Evolutionary conservation across 2,113 vertebrate species (phyloP), one percentile per base, ranked within the genome.

Genomic region (Suncus etruscus): DNA sequence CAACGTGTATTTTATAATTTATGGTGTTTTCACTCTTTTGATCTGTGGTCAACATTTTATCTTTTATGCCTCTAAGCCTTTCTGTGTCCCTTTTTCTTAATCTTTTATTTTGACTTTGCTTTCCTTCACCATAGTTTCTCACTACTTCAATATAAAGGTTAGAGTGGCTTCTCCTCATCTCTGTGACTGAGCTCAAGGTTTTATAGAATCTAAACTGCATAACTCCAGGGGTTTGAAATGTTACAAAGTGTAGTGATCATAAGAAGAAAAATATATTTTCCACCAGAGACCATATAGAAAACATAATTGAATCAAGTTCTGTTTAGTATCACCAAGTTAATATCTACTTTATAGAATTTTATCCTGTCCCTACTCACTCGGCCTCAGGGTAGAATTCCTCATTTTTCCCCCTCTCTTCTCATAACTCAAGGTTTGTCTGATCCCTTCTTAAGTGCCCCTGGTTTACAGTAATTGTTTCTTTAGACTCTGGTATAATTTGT

Each of bases 251-350:
- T n/a, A 83, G 4, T 69, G 31, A 78, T 83, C 76, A 80, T 29
- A 39, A 20, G 18, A 9, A 27, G 29, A 66, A 88, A 86, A 86
- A 12, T 54, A 39, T 24, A 7, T 83, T 65, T 27, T 24, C 24
- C n/a, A 6, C 29, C 8, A 18, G 15, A 82, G n/a, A 75, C 15
- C 24, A 27, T 84, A 66, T 24, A 65, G 58, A n/a, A 90, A 75
- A 51, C 16, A 5, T 58, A 87, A 63, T 9, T 63, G 73, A 92
- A 50, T 92, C 27, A 83, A 51, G 15, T 14, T 74, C 89, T 83
- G 18, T 39, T 79, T 70, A 32, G 20, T 25, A 29, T 65, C 83
- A 66, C 20, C 15, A 80, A 66, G 31, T 69, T 89, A 75, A 48
- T 80, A 79, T 31, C 11, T 4, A 11, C 18, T 77, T 25, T 47